Evolutionary conservation across 2,113 vertebrate species (phyloP).

Genomic region (Dicerorhinus sumatrensis): DNA sequence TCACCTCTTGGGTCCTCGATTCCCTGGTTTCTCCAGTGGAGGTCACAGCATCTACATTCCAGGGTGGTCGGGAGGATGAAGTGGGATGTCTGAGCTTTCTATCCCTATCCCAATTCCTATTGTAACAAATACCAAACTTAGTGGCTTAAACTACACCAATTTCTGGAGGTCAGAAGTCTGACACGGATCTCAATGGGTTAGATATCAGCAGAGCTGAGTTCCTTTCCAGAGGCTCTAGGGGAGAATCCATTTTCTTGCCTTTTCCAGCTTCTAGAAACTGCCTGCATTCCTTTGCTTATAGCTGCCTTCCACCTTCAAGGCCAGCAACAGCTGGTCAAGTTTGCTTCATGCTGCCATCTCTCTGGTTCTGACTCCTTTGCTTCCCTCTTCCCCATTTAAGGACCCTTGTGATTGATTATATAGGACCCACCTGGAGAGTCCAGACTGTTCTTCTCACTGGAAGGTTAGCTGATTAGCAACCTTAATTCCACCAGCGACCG

Average conservation of each 20-base stretch:
- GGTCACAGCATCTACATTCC: background rate
- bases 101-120: background rate
- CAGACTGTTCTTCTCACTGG: background rate
- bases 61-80: background rate
- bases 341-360: background rate
- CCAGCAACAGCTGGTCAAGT: background rate
- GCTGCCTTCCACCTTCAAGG: background rate
- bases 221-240: background rate
- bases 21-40: background rate
- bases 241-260: background rate
- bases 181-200: background rate
- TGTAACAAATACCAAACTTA: background rate
- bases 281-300: background rate
- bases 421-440: background rate
- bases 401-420: background rate
- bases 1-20: background rate
- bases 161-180: background rate
- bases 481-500: background rate
- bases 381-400: background rate
- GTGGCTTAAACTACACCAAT: background rate
- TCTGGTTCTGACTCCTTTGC: background rate
- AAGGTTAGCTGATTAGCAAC: background rate
- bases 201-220: background rate
- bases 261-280: background rate
- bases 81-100: background rate